phyloP scores from a whole-genome alignment of 2,113 vertebrate genomes.

The Laterallus jamaicensis region DNA sequence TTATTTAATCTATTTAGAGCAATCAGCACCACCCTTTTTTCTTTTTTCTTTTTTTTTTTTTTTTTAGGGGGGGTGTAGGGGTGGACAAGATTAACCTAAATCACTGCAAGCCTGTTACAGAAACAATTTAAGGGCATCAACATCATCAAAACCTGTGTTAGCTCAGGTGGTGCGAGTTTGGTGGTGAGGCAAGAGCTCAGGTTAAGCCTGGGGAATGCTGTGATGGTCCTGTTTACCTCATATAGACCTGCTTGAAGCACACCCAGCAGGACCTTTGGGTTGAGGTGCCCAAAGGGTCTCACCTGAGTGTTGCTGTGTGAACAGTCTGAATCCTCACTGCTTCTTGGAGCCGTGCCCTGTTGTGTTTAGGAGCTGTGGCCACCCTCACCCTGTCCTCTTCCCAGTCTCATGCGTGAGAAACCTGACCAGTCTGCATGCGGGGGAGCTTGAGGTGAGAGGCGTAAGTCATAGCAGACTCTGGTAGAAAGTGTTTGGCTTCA shows the following conservation, averaged over 20 bases:
- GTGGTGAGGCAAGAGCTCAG: background rate
- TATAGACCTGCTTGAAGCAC: background rate
- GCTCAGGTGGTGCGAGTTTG: background rate
- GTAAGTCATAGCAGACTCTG: background rate
- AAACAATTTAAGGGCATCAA: background rate
- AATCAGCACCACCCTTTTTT: slow-evolving; percentile 56
- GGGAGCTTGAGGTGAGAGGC: background rate
- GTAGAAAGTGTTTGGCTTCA: background rate
- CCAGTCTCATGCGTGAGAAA: background rate
- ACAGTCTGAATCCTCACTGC: fast-evolving
- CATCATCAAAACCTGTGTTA: slow-evolving; percentile 27
- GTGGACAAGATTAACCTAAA: slow-evolving; percentile 59
- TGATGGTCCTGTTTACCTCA: background rate
- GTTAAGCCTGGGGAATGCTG: background rate
- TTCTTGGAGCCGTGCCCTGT: background rate
- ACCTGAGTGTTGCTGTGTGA: fast-evolving
- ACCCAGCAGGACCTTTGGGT: background rate
- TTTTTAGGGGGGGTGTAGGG: background rate
- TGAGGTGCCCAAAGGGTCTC: background rate
- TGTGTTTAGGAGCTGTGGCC: background rate
- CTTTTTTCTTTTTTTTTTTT: slow-evolving; percentile 4
- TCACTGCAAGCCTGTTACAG: slow-evolving; percentile 40
- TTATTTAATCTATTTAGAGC: slow-evolving; percentile 61
- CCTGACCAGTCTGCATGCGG: background rate
- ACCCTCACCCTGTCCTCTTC: background rate